Conservation (phyloP, 2,797 vertebrate genomes). For the Premnoplex brunnescens region DNA sequence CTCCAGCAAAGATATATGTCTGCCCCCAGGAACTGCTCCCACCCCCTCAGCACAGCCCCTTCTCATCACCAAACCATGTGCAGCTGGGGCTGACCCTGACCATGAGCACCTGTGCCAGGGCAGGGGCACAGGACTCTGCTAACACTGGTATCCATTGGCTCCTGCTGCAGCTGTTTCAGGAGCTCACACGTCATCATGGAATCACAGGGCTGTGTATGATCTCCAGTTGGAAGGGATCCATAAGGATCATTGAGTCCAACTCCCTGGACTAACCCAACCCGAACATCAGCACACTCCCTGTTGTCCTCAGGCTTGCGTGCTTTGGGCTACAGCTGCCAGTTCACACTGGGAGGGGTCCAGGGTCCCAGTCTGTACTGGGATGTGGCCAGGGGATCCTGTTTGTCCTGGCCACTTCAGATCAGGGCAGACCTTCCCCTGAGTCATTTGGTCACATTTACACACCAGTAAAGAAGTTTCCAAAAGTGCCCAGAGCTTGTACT, state of each 20-base stretch:
- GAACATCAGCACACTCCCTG: not conserved
- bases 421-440: not conserved
- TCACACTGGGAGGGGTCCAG: not conserved
- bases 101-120: not conserved
- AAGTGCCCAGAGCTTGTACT: not conserved
- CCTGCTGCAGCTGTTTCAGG: not conserved
- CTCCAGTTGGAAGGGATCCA: not conserved
- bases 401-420: not conserved
- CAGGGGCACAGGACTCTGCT: not conserved
- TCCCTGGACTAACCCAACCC: not conserved
- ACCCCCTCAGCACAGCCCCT: not conserved
- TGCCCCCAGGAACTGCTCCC: not conserved
- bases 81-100: not conserved
- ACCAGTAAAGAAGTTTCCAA: not conserved
- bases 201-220: not conserved
- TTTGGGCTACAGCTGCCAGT: not conserved
- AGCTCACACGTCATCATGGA: not conserved
- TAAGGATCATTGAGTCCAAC: not conserved
- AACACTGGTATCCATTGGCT: not conserved
- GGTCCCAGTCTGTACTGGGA: not conserved
- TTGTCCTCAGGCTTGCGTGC: not conserved
- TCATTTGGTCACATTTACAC: fast-evolving
- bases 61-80: not conserved
- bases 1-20: fast-evolving
- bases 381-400: not conserved